Conservation (phyloP, 2,797 vertebrate genomes). For the Tolypeutes matacus region DNA sequence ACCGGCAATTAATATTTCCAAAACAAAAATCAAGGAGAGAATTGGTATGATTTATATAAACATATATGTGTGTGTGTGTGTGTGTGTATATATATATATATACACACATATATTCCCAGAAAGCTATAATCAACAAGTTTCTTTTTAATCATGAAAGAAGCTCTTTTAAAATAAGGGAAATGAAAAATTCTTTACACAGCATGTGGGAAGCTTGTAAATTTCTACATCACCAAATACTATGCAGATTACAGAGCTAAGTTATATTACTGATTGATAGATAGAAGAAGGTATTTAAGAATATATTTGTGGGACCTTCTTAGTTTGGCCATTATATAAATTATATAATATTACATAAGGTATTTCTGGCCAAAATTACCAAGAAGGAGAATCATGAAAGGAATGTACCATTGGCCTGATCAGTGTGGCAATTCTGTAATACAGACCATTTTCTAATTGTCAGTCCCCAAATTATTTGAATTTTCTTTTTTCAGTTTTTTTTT, state of each 20-base stretch:
- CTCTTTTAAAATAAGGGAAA: neutral
- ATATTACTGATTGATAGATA: neutral
- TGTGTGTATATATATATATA: too few relatives aligned
- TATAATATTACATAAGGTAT: neutral
- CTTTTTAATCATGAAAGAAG: neutral
- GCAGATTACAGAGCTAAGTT: neutral
- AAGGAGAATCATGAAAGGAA: neutral
- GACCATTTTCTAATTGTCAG: neutral
- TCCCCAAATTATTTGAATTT: conserved; percentile 43
- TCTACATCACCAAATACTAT: neutral
- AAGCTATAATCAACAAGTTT: neutral
- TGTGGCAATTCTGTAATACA: neutral
- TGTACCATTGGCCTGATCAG: neutral
- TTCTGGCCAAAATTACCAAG: neutral
- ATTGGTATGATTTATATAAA: neutral
- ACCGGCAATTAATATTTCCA: too few relatives aligned
- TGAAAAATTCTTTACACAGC: neutral
- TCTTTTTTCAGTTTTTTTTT: conserved; percentile 29
- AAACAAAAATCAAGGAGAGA: neutral
- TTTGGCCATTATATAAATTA: neutral
- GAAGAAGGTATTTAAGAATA: neutral
- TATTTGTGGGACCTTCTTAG: neutral
- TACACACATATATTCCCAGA: neutral
- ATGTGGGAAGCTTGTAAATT: neutral
- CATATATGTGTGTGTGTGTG: too few relatives aligned